phyloP scores from a whole-genome alignment of 1,140 invertebrate genomes.

The Eufriesea mexicana region DNA sequence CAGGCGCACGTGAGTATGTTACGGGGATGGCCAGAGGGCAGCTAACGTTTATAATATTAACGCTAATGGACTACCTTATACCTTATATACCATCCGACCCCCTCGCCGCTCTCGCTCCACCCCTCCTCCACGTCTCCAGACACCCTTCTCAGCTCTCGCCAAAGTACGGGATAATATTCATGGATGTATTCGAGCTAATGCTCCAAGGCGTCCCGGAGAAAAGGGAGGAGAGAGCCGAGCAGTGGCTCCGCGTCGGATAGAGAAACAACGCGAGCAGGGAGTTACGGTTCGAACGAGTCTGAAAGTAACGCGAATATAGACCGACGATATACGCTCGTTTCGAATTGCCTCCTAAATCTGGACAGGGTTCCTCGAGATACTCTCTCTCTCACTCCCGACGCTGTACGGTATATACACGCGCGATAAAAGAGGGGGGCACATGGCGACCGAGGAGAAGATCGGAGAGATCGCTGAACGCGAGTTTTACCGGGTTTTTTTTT shows the following conservation, averaged over 20 bases:
- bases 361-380: constrained; percentile 21
- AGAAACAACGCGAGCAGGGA: not conserved
- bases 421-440: no score
- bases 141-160: constrained; percentile 66
- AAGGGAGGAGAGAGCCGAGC: not conserved
- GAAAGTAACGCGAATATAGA: constrained; percentile 14
- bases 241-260: not conserved
- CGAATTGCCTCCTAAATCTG: constrained; percentile 40
- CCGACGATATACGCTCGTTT: not conserved
- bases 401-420: not conserved
- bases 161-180: constrained; percentile 80
- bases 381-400: not conserved
- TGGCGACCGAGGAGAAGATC: no score
- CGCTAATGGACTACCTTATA: constrained; percentile 83
- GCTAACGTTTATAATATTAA: constrained; percentile 83
- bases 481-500: not conserved
- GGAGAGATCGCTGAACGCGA: not conserved
- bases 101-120: constrained; percentile 51
- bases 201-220: constrained; percentile 72
- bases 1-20: constrained; percentile 71
- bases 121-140: constrained; percentile 52
- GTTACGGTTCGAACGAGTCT: not conserved
- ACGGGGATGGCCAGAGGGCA: constrained; percentile 81
- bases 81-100: constrained; percentile 78
- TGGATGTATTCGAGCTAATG: constrained; percentile 80